A percentile compares a stretch with the other conserved stretches of the same genome.
These are phyloP conservation scores for Apogon talboti DNA, from an alignment of 2,797 vertebrate genomes.

Conservation along the genomic window DNA sequence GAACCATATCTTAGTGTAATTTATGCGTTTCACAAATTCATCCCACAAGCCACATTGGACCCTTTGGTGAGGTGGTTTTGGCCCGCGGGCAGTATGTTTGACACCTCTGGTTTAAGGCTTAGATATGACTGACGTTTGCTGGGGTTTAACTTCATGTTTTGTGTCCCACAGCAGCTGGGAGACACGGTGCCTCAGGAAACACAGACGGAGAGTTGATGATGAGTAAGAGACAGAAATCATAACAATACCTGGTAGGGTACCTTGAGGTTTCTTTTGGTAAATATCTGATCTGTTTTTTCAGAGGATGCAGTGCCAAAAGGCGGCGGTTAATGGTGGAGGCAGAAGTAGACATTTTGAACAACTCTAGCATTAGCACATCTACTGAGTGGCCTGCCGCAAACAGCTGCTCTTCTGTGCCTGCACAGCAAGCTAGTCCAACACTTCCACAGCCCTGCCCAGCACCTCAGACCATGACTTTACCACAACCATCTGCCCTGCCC, in stretches of 20 bases:
- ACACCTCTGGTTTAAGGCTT: no score
- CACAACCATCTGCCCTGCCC: constrained; percentile 32
- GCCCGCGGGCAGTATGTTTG: no score
- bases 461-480: constrained; percentile 26
- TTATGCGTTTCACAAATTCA: no score
- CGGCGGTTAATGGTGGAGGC: constrained; percentile 76
- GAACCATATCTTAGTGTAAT: no score
- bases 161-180: constrained; percentile 79
- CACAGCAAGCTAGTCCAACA: constrained; percentile 37
- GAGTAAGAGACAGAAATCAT: constrained; percentile 74
- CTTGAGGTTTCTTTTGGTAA: no score
- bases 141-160: constrained; percentile 2
- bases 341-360: constrained; percentile 57
- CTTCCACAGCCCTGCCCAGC: constrained; percentile 41
- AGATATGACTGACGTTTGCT: neutral
- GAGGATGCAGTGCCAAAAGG: constrained; percentile 83
- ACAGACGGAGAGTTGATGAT: constrained; percentile 81
- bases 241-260: no score
- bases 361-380: constrained; percentile 20
- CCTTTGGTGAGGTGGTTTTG: no score
- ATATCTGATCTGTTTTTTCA: constrained; percentile 37
- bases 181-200: constrained; percentile 81
- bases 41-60: no score
- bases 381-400: constrained; percentile 57
- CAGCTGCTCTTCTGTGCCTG: constrained; percentile 33